Percentiles rank a stretch among this genome's conserved stretches.
phyloP scores from a whole-genome alignment of 2,888 invertebrate genomes.

The Ophion ellenae region DNA sequence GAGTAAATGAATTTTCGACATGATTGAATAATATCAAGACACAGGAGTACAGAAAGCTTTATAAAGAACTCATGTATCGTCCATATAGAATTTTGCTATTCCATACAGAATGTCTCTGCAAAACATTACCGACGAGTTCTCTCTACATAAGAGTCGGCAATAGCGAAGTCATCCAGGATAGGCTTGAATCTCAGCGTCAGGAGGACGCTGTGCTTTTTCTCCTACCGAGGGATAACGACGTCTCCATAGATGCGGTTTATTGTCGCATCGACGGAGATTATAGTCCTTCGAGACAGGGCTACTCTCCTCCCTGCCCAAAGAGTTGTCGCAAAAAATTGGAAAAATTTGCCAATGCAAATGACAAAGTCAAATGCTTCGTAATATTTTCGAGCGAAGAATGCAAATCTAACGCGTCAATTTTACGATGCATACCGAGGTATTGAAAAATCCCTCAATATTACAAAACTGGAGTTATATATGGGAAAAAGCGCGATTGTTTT shows the following conservation, averaged over 20 bases:
- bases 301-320: too few relatives aligned
- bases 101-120: constrained; percentile 73
- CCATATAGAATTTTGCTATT: background rate
- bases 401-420: constrained; percentile 1
- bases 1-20: too few relatives aligned
- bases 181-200: constrained; percentile 66
- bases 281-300: background rate
- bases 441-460: constrained; percentile 52
- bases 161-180: constrained; percentile 70
- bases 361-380: constrained; percentile 60
- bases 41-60: too few relatives aligned
- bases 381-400: constrained; percentile 45
- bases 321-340: background rate
- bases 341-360: constrained; percentile 1
- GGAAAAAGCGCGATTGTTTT: background rate
- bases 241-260: constrained; percentile 68
- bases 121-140: constrained; percentile 73
- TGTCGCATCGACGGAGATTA: background rate
- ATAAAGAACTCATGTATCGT: background rate
- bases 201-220: constrained; percentile 69
- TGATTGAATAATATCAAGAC: too few relatives aligned
- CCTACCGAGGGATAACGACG: constrained; percentile 75
- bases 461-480: constrained; percentile 70
- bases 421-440: constrained; percentile 67
- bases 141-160: constrained; percentile 72